A percentile compares a stretch with the other conserved stretches of the same genome.
phyloP scores from a whole-genome alignment of 2,888 invertebrate species.

The Pseudolycoriella hygida region DNA sequence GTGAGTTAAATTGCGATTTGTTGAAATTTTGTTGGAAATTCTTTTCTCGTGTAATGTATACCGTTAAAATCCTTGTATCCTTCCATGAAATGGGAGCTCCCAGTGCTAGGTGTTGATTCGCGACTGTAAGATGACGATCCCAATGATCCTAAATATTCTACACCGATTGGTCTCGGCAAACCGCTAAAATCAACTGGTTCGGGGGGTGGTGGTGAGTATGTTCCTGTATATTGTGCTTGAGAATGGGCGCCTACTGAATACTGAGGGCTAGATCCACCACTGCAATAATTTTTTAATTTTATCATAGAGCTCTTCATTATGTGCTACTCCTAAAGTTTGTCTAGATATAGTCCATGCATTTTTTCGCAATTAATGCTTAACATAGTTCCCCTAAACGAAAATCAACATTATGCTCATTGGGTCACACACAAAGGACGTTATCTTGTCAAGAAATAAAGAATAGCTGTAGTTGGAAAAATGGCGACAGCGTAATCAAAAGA shows the following conservation, averaged over 20 bases:
- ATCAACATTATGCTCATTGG: no score
- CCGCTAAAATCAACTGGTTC: conserved; percentile 44
- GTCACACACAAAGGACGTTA: no score
- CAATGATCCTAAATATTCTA: conserved; percentile 22
- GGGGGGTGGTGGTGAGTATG: conserved; percentile 33
- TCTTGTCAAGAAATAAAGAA: no score
- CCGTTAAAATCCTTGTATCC: conserved; percentile 61
- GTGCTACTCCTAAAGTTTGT: no score
- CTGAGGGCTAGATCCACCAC: conserved; percentile 35
- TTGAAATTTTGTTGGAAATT: background rate
- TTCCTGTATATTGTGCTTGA: conserved; percentile 28
- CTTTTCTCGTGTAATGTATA: conserved; percentile 17
- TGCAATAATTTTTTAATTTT: conserved; percentile 13
- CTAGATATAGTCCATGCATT: no score
- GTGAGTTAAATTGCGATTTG: no score
- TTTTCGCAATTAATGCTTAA: no score
- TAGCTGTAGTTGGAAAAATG: no score
- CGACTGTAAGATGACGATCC: conserved; percentile 46
- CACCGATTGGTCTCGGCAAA: conserved; percentile 36
- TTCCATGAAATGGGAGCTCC: conserved; percentile 65
- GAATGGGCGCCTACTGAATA: conserved; percentile 27
- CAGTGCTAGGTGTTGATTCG: conserved; percentile 65
- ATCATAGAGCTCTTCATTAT: no score
- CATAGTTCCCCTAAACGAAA: no score
- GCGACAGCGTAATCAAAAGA: no score